A percentile compares a stretch with the other conserved stretches of the same genome.
Conservation (phyloP, 2,888 invertebrate species). For the Papilio gigon region DNA sequence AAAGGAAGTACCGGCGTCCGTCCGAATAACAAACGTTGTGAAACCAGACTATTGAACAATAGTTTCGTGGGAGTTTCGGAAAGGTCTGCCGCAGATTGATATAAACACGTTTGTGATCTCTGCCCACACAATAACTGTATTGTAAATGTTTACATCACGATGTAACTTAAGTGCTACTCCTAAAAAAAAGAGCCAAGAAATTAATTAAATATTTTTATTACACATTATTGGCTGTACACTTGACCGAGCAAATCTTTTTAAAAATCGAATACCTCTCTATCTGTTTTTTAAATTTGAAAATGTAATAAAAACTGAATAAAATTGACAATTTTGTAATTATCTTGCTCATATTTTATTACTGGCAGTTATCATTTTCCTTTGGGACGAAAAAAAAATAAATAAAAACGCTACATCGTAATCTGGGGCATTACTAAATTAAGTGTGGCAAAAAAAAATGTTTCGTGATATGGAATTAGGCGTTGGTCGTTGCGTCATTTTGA, state of each 20-base stretch:
- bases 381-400: constrained; percentile 24
- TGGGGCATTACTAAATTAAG: constrained; percentile 23
- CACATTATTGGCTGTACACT: not conserved
- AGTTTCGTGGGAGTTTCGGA: constrained; percentile 58
- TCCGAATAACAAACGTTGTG: constrained; percentile 12
- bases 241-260: not conserved
- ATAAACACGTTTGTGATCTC: constrained; percentile 50
- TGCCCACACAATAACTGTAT: constrained; percentile 74
- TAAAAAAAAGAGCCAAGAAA: not conserved
- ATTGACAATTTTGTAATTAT: not conserved
- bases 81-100: constrained; percentile 55
- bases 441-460: constrained; percentile 26
- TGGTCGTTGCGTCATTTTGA: constrained; percentile 32
- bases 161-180: not conserved
- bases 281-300: not conserved
- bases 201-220: not conserved
- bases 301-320: not conserved
- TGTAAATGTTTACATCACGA: constrained; percentile 43
- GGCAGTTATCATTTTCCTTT: constrained; percentile 22
- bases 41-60: constrained; percentile 34
- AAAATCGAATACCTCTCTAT: not conserved
- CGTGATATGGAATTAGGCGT: constrained; percentile 36
- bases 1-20: constrained; percentile 9
- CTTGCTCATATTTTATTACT: not conserved
- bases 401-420: constrained; percentile 23